Base-by-base conservation (phyloP, 2,888 invertebrate genomes). In the Drosophila paramelanica region DNA sequence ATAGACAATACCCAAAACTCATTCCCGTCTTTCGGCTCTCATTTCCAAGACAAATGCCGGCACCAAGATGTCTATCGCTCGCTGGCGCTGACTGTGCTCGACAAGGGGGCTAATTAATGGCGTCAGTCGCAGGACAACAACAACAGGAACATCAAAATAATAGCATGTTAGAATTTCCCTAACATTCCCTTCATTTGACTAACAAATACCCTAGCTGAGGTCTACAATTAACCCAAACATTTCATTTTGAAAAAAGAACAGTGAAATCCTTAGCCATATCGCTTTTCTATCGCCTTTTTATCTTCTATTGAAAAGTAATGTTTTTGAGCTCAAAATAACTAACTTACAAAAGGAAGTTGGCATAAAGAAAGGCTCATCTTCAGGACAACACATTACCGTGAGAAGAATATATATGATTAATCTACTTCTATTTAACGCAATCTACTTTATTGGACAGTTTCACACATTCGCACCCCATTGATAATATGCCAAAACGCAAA, bases 11-110 rank as follows among this genome's bases (percentile, higher is more conserved):
- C 31, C 17, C 23, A 8, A 23, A 17, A 27, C 5, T 13, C 33
- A 38, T 39, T 36, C 25, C 55, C 43, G 14, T 36, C 25, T 45
- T 10, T n/a, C 23, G 33, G 50, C 17, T 17, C 47, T 41, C 50
- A 64, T 50, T 57, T 39, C 52, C 65, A 85, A 86, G 84, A 85
- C 71, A 78, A 86, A 85, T 85, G 83, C 74, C 57, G 85, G 85
- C 85, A 88, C 85, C 85, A 69, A 88, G 87, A 88, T 85, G 85
- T 85, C 88, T 85, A 88, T 85, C 86, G 84, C 50, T 64, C 60
- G 64, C 64, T 61, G 51, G 56, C 49, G 57, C 60, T 62, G 67
- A 58, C 52, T 62, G 55, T 52, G 64, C 70, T 67, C 71, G 73
- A 64, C 57, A 71, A 79, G 60, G 57, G 60, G 73, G 73, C 85